A percentile compares a stretch with the other conserved stretches of the same genome.
phyloP scores from a whole-genome alignment of 2,113 vertebrate genomes.

The Gavia stellata region DNA sequence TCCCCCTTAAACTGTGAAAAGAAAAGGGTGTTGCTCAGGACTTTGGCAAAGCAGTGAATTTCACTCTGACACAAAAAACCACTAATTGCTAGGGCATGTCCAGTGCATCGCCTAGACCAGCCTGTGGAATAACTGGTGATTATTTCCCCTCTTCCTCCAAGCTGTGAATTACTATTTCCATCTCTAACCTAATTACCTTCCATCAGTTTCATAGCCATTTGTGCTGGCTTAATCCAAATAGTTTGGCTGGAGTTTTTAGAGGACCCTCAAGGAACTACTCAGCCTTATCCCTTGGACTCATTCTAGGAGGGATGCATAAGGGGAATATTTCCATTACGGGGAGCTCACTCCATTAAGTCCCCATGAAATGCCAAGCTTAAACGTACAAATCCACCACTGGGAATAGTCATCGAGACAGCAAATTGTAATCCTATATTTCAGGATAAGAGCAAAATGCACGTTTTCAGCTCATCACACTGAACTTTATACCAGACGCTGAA shows the following conservation, averaged over 20 bases:
- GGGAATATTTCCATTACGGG: background rate
- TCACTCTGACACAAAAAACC: background rate
- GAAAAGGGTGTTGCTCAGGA: background rate
- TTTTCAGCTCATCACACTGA: background rate
- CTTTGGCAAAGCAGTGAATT: background rate
- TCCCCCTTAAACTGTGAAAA: background rate
- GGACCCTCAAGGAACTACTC: background rate
- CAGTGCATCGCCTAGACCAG: background rate
- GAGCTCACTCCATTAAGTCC: background rate
- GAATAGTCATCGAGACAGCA: background rate
- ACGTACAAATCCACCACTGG: background rate
- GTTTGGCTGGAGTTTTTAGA: background rate
- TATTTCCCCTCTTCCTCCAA: background rate
- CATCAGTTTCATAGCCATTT: background rate
- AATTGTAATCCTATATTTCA: background rate
- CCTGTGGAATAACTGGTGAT: background rate
- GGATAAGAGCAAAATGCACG: background rate
- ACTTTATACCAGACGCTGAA: background rate
- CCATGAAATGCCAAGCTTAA: background rate
- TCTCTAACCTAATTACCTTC: background rate
- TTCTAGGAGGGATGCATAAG: accelerated
- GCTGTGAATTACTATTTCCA: background rate
- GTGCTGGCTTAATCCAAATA: background rate
- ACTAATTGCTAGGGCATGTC: background rate
- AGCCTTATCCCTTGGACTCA: background rate